Base-by-base conservation (phyloP, 2,113 vertebrate genomes). In the Eulacestoma nigropectus region DNA sequence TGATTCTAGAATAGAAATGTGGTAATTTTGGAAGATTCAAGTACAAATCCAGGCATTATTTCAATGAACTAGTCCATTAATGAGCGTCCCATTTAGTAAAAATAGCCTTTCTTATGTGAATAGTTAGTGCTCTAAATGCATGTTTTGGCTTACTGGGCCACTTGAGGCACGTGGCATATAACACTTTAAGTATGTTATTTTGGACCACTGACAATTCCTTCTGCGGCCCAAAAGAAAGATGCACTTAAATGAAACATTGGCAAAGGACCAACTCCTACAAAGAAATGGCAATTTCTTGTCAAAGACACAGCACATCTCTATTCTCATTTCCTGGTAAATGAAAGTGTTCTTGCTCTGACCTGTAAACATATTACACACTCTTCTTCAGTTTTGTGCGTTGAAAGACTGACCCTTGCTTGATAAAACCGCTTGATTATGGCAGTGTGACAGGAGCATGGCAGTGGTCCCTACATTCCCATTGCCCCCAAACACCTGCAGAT, bases 131-230 rank as follows among this genome's bases (percentile, higher is more conserved):
- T 94, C 72, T 93, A 96, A 95, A 97, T 89, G 85, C 80, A 41
- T 95, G 64, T 95, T 94, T 95, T 96, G 85, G 74, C 70, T 91
- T 92, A 80, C 65, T 86, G 35, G 93, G 60, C 84, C 79, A 68
- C 89, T 93, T 76, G 83, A 96, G 42, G 84, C 82, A 84, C 76
- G 95, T 95, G 77, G 85, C 50, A 6, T 91, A 90, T 87, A 96
- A 87, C 57, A 84, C 46, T 93, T 96, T 69, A 93, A 93, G 91
- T 93, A 92, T 89, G 85, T 80, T 94, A 60, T 87, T 93, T 96
- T 97, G 97, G 96, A 96, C 35, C 23, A 68, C 53, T 90, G 93
- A 97, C 96, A 97, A 94, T 87, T 96, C 67, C 75, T 95, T 86
- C 90, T 12, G 13, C 74, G 95, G 89, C 73, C 77, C 76, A 33